Evolutionary conservation across 1,140 invertebrate species (phyloP), one percentile per base, ranked within the genome.

Genomic region (Aphaenogaster rudis): DNA sequence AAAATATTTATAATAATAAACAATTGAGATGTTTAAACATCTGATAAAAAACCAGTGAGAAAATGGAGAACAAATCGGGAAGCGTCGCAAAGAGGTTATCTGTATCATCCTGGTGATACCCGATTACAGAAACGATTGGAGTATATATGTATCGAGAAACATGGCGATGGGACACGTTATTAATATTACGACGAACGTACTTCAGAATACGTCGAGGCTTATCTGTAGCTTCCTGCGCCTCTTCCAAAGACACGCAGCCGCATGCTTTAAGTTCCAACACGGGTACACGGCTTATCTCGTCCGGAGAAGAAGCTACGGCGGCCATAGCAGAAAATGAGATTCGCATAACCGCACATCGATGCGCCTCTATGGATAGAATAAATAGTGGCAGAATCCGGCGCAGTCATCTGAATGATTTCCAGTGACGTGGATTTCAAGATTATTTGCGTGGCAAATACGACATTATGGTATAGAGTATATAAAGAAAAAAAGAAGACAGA

Each of bases 291-390:
- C 90, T 91, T 91, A 91, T 91, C 90, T 90, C 89, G 77, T 74
- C 39, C 78, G 66, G 76, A 77, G 71, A 84, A 90, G 87, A 84
- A 91, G 89, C 89, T 91, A 90, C 71, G 87, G 77, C 21, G 87
- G 89, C 87, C 61, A 82, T 91, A 90, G 89, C 77, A 86, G 90
- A 91, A 91, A 91, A 91, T 90, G 90, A 91, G 90, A 91, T 90
- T 91, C 90, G 90, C 85, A 88, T 90, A 86, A 86, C 86, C 77
- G 36, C 54, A 80, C 66, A 79, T 88, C 77, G 84, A 71, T 79
- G 77, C 76, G 80, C 48, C 80, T 74, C 88, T 88, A 86, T 85
- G 86, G 88, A 88, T 87, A 74, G 78, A 72, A 72, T 77, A 82
- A 80, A 90, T 86, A 42, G 67, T 66, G 45, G 52, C 13, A 13